Evolutionary conservation across 2,888 invertebrate genomes (phyloP), one percentile per base, ranked within the genome.

Genomic region (Tetanocera ferruginea): DNA sequence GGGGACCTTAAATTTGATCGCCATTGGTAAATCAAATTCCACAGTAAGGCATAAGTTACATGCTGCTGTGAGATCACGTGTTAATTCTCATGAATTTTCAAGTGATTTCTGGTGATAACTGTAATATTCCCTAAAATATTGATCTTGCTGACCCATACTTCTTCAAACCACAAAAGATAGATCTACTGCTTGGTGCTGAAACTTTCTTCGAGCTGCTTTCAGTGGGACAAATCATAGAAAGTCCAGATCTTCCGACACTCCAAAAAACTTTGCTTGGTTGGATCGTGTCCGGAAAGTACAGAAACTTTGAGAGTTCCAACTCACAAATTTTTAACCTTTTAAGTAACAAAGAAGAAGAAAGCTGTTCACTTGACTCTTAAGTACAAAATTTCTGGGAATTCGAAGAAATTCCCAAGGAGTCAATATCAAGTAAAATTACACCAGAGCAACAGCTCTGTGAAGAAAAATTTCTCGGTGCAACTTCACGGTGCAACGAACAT

Each of bases 331-430:
- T 28, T 8, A n/a, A n/a, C 5, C 5, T n/a, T 19, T 9, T 9
- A 60, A n/a, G 9, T 9, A n/a, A n/a, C n/a, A 60, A 51, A 51
- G 9, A 9, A 9, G 9, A 51, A 14, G 14, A 11, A n/a, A n/a
- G n/a, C n/a, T n/a, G n/a, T n/a, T n/a, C n/a, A n/a, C 25, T 78
- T 43, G 64, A 75, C 23, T 52, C 51, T n/a, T 52, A 52, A 17
- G 31, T 78, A 25, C 62, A 60, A n/a, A 76, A 64, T 23, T 79
- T 79, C 60, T 79, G 73, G 79, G 69, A 73, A 52, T 49, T 76
- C 19, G 76, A 79, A 19, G n/a, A n/a, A n/a, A n/a, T n/a, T n/a
- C n/a, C n/a, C n/a, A n/a, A n/a, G n/a, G n/a, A n/a, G n/a, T n/a
- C n/a, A n/a, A n/a, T n/a, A n/a, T n/a, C n/a, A n/a, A n/a, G n/a